Evolutionary conservation across 2,888 invertebrate species (phyloP).

Genomic region (Dascillus cervinus): DNA sequence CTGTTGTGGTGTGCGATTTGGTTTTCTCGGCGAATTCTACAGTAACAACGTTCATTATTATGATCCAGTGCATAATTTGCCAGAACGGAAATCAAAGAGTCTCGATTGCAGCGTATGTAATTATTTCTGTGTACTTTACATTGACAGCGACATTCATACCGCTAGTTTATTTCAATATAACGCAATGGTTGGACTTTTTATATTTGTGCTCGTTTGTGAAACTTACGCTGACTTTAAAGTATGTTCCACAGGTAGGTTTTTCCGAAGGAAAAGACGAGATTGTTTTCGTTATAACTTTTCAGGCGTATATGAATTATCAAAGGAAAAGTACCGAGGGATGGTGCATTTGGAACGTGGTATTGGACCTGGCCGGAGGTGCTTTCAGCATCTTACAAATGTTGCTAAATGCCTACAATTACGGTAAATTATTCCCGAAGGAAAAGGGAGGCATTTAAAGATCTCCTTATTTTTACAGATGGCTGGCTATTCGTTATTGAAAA

Average conservation of each 20-base stretch:
- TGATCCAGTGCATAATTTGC: slow-evolving; percentile 77
- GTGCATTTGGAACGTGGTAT: slow-evolving; percentile 91
- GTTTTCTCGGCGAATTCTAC: slow-evolving; percentile 86
- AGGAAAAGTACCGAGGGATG: slow-evolving; percentile 91
- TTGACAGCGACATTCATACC: slow-evolving; percentile 32
- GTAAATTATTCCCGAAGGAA: slow-evolving; percentile 36
- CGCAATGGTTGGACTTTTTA: slow-evolving; percentile 83
- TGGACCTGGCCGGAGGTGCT: slow-evolving; percentile 87
- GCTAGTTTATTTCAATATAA: slow-evolving; percentile 50
- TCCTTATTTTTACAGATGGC: slow-evolving; percentile 8
- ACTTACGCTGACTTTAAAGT: slow-evolving; percentile 87
- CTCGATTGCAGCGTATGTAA: slow-evolving; percentile 59
- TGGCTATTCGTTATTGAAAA: slow-evolving; percentile 13
- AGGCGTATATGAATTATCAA: slow-evolving; percentile 87
- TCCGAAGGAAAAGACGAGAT: not conserved
- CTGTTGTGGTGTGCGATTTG: slow-evolving; percentile 87
- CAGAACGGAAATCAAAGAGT: slow-evolving; percentile 77
- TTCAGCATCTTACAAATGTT: slow-evolving; percentile 91
- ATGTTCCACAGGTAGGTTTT: slow-evolving; percentile 77
- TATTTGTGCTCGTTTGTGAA: slow-evolving; percentile 91
- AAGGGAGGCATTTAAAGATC: not conserved
- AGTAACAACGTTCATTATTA: slow-evolving; percentile 70
- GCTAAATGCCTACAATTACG: slow-evolving; percentile 78
- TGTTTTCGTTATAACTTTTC: slow-evolving; percentile 24
- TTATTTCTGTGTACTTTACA: slow-evolving; percentile 45